Base-by-base conservation (phyloP, 2,113 vertebrate genomes). In the Porphyrio hochstetteri region DNA sequence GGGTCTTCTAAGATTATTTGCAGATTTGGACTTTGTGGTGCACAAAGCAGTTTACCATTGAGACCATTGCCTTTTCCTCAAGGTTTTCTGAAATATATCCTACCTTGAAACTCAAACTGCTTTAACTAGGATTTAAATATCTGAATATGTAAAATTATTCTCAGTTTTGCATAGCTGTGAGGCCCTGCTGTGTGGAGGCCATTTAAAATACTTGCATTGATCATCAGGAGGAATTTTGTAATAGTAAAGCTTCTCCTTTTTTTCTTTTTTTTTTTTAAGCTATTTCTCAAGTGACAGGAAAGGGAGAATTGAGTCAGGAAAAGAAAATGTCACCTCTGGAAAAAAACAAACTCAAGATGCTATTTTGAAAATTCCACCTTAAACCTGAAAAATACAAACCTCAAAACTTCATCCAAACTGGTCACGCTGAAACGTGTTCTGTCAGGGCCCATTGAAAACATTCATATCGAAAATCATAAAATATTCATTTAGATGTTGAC, bases 401-500 rank as follows among this genome's bases (percentile, higher is more conserved):
- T 60, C 60, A 67, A 40, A 75, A 70, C 44, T 80, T 59, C 28
- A 17, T 29, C 13, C 23, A 56, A 35, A 79, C 23, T 82, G 88
- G 96, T 88, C 88, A 80, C 2, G 17, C 57, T 61, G 25, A 90
- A 81, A 91, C 60, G 6, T 72, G 27, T 86, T 88, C 83, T 93
- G 53, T 69, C 71, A 88, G 48, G 50, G 27, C 67, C 75, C 63
- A 80, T 50, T 65, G 44, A 74, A 92, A 95, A 87, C 9, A 13
- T 36, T 89, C 29, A 68, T 78, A 84, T 24, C 48, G 42, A 71
- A 82, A 75, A 75, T 64, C 15, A 94, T 93, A 64, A 93, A 96
- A 79, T 90, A 95, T 90, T 96, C 23, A 93, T 94, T 94, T 90
- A 84, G 42, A 82, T 38, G 70, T 84, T 91, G 53, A 79, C 74